A percentile compares a stretch with the other conserved stretches of the same genome.
Conservation (phyloP, 2,113 vertebrate species). For the Turnix velox region DNA sequence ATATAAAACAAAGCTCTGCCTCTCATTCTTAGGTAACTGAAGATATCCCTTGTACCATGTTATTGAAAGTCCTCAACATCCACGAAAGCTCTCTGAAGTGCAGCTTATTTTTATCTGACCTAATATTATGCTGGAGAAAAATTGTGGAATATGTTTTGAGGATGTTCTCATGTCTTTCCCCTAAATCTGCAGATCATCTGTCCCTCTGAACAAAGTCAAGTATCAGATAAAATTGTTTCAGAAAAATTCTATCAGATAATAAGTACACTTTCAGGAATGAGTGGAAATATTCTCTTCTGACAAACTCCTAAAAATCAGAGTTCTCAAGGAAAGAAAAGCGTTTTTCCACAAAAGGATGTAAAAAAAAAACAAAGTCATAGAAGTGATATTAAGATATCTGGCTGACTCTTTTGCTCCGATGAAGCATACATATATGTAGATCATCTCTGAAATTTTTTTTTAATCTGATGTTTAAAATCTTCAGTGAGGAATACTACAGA, state of each 20-base stretch:
- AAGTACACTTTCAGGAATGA: background rate
- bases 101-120: background rate
- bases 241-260: background rate
- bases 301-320: background rate
- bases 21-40: conserved; percentile 16
- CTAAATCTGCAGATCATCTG: background rate
- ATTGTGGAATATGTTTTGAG: background rate
- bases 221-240: background rate
- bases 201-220: background rate
- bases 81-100: background rate
- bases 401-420: background rate
- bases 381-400: background rate
- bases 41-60: background rate
- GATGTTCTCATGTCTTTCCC: background rate
- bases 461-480: background rate
- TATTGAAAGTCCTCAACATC: background rate
- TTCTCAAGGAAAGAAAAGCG: background rate
- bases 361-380: background rate
- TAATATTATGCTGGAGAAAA: background rate
- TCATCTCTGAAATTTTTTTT: background rate
- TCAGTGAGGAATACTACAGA: background rate
- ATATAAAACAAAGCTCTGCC: background rate
- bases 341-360: background rate
- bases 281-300: background rate
- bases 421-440: background rate